Evolutionary conservation across 2,797 vertebrate genomes (phyloP).

Genomic region (Peromyscus nudipes): DNA sequence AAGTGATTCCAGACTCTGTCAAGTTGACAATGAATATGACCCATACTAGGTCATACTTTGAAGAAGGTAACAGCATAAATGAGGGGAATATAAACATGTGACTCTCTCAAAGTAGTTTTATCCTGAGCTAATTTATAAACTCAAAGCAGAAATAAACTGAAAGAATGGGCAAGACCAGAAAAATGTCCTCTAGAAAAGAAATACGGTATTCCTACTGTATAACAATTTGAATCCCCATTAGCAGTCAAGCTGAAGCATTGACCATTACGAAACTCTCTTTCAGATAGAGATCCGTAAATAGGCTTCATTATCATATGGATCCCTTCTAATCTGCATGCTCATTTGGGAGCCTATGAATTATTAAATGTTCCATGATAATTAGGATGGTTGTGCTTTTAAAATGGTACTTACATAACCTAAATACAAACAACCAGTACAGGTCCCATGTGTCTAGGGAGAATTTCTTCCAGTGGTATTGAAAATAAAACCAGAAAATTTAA

Average conservation of each 20-base stretch:
- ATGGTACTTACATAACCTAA: conserved; percentile 54
- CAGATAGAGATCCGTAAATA: conserved; percentile 48
- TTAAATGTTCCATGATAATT: conserved; percentile 78
- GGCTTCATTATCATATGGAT: conserved; percentile 70
- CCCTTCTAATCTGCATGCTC: conserved; percentile 60
- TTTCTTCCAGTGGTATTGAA: not conserved
- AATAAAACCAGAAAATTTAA: conserved; percentile 24
- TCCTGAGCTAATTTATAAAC: conserved; percentile 1
- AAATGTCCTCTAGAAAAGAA: conserved; percentile 13
- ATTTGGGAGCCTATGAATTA: conserved; percentile 74
- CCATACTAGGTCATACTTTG: not conserved
- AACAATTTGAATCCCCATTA: not conserved
- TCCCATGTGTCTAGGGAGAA: conserved; percentile 36
- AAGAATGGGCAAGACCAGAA: not conserved
- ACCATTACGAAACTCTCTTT: not conserved
- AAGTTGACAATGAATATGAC: not conserved
- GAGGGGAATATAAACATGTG: conserved; percentile 45
- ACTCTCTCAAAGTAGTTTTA: not conserved
- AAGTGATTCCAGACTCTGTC: not conserved
- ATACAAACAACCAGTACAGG: conserved; percentile 52
- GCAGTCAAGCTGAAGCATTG: not conserved
- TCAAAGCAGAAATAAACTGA: conserved; percentile 11
- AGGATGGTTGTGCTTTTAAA: conserved; percentile 62
- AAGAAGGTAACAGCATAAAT: not conserved
- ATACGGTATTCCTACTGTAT: conserved; percentile 22